These are phyloP conservation scores for Gadus chalcogrammus DNA, from an alignment of 2,113 vertebrate genomes.

Conservation along the genomic window DNA sequence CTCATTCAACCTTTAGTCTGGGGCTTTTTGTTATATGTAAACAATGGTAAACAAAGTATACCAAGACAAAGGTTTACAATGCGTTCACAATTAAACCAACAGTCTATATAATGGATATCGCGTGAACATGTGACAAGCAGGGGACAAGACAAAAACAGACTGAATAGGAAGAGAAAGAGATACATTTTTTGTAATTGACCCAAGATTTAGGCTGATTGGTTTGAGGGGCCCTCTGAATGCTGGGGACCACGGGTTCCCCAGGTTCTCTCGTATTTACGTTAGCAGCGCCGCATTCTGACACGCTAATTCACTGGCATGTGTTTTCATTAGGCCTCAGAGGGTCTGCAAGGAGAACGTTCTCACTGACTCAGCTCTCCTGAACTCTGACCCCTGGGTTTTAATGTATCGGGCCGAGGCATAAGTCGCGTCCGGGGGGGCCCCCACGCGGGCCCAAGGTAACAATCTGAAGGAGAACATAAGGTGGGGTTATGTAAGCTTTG, in stretches of 20 bases:
- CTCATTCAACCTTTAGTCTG: too few relatives aligned
- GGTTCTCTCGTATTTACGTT: conserved; percentile 65
- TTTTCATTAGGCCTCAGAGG: conserved; percentile 59
- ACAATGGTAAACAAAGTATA: too few relatives aligned
- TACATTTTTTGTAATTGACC: too few relatives aligned
- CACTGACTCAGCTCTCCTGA: conserved; percentile 44
- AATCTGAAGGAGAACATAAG: conserved; percentile 51
- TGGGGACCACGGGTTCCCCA: conserved; percentile 8
- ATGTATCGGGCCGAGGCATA: conserved; percentile 19
- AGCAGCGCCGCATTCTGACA: conserved; percentile 50
- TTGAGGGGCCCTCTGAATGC: too few relatives aligned
- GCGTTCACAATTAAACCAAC: too few relatives aligned
- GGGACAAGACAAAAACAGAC: too few relatives aligned
- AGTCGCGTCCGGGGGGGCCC: background rate
- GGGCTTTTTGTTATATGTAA: too few relatives aligned
- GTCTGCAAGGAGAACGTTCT: conserved; percentile 34
- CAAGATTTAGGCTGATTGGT: too few relatives aligned
- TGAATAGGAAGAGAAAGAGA: too few relatives aligned
- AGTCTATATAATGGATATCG: too few relatives aligned
- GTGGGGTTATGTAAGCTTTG: conserved; percentile 58
- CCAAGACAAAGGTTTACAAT: too few relatives aligned
- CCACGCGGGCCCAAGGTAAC: conserved; percentile 53
- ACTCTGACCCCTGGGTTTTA: conserved; percentile 49
- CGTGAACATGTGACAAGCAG: too few relatives aligned
- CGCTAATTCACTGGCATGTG: conserved; percentile 57